Conservation (phyloP, 2,113 vertebrate species). For the Cervus canadensis region DNA sequence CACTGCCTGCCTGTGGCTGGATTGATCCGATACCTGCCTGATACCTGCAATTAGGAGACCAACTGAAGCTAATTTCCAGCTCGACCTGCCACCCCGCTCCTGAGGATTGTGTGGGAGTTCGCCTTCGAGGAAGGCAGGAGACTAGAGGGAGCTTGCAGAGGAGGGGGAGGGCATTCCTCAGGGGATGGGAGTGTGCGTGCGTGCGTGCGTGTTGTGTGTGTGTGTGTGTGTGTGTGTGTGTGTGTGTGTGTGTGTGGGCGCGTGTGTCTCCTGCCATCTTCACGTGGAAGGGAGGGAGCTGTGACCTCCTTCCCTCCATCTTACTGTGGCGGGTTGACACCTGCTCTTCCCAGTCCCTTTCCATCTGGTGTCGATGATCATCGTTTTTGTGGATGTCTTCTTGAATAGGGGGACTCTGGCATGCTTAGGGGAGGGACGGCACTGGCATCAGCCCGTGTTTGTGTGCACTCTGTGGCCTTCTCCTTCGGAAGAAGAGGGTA, state of each 20-base stretch:
- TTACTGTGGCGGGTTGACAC: not conserved
- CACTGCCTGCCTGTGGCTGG: not conserved
- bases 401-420: not conserved
- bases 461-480: not conserved
- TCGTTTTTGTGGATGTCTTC: not conserved
- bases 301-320: not conserved
- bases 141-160: not conserved
- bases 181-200: not conserved
- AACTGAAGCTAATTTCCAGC: not conserved
- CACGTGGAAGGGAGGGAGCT: not conserved
- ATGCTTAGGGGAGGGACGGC: not conserved
- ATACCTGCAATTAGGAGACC: not conserved
- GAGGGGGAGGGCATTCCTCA: rapidly evolving
- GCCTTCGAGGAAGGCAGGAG: not conserved
- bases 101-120: not conserved
- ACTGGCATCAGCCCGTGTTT: not conserved
- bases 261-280: too few species aligned
- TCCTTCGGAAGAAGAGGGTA: not conserved
- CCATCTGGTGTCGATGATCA: not conserved
- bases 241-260: too few species aligned
- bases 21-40: not conserved
- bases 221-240: too few species aligned
- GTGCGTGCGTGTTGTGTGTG: not conserved
- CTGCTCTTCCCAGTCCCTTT: not conserved
- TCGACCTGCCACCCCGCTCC: not conserved